These are phyloP conservation scores for Stratiomys singularior DNA, from an alignment of 2,888 invertebrate genomes.

Conservation along the genomic window DNA sequence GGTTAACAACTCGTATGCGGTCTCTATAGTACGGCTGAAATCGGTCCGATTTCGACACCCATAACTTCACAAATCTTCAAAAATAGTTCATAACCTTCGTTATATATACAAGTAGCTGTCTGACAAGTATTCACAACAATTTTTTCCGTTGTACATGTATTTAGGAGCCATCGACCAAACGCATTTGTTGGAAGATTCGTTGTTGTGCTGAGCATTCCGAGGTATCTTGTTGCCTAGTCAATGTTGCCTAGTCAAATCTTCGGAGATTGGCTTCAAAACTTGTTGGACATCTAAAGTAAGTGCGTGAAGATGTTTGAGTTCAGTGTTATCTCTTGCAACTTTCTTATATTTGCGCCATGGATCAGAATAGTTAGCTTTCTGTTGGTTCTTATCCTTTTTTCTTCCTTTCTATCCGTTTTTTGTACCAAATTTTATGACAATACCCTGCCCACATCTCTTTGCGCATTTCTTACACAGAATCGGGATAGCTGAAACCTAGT, in stretches of 20 bases:
- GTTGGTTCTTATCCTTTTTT: slow-evolving; percentile 53
- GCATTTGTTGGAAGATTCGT: slow-evolving; percentile 4
- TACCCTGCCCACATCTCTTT: slow-evolving; percentile 51
- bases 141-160: slow-evolving; percentile 52
- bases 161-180: slow-evolving; percentile 49
- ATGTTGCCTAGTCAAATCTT: too few relatives aligned
- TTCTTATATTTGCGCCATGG: slow-evolving; percentile 52
- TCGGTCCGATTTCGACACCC: slow-evolving; percentile 45
- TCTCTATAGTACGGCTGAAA: slow-evolving; percentile 47
- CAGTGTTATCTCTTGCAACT: too few relatives aligned
- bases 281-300: too few relatives aligned
- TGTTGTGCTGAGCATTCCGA: slow-evolving; percentile 48
- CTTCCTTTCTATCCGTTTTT: too few relatives aligned
- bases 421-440: slow-evolving; percentile 6
- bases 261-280: too few relatives aligned
- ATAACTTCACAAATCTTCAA: slow-evolving; percentile 52
- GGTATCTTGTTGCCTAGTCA: too few relatives aligned
- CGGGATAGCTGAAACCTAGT: background rate
- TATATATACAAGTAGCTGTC: slow-evolving; percentile 53
- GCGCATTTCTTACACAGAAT: background rate
- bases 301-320: too few relatives aligned
- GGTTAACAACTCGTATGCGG: slow-evolving; percentile 49
- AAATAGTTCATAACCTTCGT: slow-evolving; percentile 53
- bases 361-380: slow-evolving; percentile 51
- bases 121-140: slow-evolving; percentile 50